Base-by-base conservation (phyloP, 1,140 invertebrate species). In the Trichonephila clavipes region DNA sequence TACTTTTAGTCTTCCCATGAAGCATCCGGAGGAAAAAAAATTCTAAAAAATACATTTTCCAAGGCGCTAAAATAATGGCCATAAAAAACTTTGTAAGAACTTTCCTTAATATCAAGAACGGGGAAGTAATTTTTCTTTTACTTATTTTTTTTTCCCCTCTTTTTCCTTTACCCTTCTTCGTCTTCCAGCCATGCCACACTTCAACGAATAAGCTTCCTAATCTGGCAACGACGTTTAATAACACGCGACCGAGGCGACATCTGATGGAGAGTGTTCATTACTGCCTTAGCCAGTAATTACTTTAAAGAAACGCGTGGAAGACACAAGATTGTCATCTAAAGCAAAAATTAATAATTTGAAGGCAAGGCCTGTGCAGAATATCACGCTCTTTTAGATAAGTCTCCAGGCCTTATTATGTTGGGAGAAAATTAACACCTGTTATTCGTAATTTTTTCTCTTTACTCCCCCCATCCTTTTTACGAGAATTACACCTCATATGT, bases 381-480 rank as follows among this genome's bases (percentile, higher is more conserved):
- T 93, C 72, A 93, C 92, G 92, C 92, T 93, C 72, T 64, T 93
- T 93, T 93, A 93, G 92, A 93, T 93, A 93, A 93, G 86, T 88
- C 86, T 93, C 24, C 61, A 21, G 92, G 92, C 92, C 85, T 93
- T 93, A 93, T 93, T 93, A 88, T 93, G 92, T 88, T 24, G 69
- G 66, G 92, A 93, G 92, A 93, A 93, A 93, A 93, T 93, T 88
- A 93, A 93, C 92, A 93, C 92, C 92, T 93, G 92, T 93, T 93
- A 93, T 93, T 88, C 86, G 44, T 58, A 44, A 51, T 66, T 93
- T 93, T 93, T 93, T 88, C 21, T 77, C 4, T 82, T n/a, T 19
- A 34, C n/a, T 28, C 85, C 24, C 82, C 16, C 85, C 24, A 64
- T 88, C 44, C 19, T 90, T 40, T 81, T 88, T 40, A 34, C 69